Base-by-base conservation (phyloP, 2,797 vertebrate species). In the Picus viridis region DNA sequence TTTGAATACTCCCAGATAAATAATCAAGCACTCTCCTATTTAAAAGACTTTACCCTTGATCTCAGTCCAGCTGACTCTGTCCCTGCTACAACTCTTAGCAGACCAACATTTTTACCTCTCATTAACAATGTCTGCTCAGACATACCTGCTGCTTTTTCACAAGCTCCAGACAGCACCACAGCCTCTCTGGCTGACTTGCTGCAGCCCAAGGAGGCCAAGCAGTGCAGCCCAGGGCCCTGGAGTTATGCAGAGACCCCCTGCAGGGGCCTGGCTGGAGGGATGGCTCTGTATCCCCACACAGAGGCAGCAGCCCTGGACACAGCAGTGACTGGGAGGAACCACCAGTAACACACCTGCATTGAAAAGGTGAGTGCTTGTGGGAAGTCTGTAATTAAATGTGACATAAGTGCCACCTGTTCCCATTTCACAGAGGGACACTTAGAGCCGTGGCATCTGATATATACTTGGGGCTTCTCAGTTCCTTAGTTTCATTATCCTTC, bases 1-100 rank as follows among this genome's bases (percentile, higher is more conserved):
- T 85, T 96, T 72, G 96, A 96, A 53, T 96, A 95, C 15, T 27
- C 93, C 11, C 93, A 90, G 43, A 47, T 97, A 76, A 96, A 95
- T 63, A 86, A 83, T 51, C 96, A 95, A 92, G 73, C 83, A 0
- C 41, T 78, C 53, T 95, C 90, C 34, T 96, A 94, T 12, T 64
- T 92, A 30, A 94, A 96, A 86, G 93, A 88, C 64, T 90, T 89
- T 8, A 30, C 75, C 2, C 30, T 96, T 14, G 89, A 96, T 59
- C 89, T 96, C 49, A 80, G 65, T 18, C 59, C 89, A 16, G 58
- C 59, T 41, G 91, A 83, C 19, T 43, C 83, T 51, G 36, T 17
- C 27, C 30, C 90, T 39, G 85, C 45, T 16, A 34, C 74, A 27
- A 64, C 86, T 19, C 81, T 91, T 36, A 91, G 43, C 2, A 95